Conservation (phyloP, 2,797 vertebrate genomes). For the Phrynocephalus vlangalii region DNA sequence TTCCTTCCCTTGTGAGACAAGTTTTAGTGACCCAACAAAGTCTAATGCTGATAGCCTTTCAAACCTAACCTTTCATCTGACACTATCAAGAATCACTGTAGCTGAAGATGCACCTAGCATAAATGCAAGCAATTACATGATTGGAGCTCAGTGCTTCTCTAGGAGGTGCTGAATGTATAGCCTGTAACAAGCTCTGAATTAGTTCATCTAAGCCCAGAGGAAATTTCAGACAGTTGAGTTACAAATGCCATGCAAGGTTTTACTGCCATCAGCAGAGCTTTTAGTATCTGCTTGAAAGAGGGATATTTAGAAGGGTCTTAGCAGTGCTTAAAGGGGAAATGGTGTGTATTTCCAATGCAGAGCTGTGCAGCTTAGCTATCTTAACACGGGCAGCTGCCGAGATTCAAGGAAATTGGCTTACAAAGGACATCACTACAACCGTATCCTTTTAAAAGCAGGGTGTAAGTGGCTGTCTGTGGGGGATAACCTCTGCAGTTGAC, state of each 20-base stretch:
- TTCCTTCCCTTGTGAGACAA: background rate
- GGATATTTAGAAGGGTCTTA: background rate
- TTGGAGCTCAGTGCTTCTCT: background rate
- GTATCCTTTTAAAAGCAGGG: constrained; percentile 38
- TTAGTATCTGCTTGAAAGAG: fast-evolving
- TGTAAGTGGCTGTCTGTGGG: constrained; percentile 35
- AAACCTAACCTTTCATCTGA: background rate
- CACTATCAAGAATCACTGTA: background rate
- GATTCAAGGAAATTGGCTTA: constrained; percentile 48
- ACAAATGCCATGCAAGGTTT: constrained; percentile 11
- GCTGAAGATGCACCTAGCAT: background rate
- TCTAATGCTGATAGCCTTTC: background rate
- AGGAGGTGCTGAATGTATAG: background rate
- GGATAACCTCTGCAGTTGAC: constrained; percentile 48
- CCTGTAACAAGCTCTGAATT: background rate
- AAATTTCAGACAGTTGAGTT: background rate
- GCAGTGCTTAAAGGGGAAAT: background rate
- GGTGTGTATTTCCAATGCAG: fast-evolving
- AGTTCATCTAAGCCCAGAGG: background rate
- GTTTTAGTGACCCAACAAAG: too few relatives aligned
- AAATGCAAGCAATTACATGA: background rate
- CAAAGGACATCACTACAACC: background rate
- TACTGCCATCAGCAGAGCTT: constrained; percentile 28
- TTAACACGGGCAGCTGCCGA: constrained; percentile 23
- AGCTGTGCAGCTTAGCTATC: constrained; percentile 35